Percentiles rank a stretch among this genome's conserved stretches.
These are phyloP conservation scores for Cotesia typhae DNA, from an alignment of 1,140 invertebrate species.

Conservation along the genomic window DNA sequence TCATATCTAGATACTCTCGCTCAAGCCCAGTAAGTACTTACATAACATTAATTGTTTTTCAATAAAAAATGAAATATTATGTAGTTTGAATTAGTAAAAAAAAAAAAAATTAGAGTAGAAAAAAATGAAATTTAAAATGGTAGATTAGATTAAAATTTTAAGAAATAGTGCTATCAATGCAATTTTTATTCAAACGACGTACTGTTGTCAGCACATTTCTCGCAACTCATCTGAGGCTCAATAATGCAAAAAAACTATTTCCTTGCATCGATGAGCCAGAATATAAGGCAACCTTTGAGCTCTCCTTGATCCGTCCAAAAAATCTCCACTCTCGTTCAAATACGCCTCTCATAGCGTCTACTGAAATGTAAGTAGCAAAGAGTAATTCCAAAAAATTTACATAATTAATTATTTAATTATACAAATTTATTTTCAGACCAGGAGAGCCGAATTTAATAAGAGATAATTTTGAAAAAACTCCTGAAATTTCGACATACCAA, in stretches of 20 bases:
- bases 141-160: conserved; percentile 28
- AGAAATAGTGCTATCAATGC: conserved; percentile 27
- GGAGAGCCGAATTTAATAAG: conserved; percentile 67
- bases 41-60: no score
- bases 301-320: conserved; percentile 72
- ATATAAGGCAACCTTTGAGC: conserved; percentile 78
- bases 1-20: conserved; percentile 66
- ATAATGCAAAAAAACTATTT: conserved; percentile 84
- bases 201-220: conserved; percentile 67
- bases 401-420: no score
- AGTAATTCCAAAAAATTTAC: no score
- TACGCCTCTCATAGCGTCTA: conserved; percentile 67
- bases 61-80: background rate
- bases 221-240: conserved; percentile 82
- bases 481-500: conserved; percentile 85
- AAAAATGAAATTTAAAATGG: background rate
- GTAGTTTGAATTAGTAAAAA: background rate
- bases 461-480: conserved; percentile 77
- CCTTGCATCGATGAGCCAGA: conserved; percentile 93
- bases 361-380: conserved; percentile 69
- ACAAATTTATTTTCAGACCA: conserved; percentile 46
- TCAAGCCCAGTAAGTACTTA: conserved; percentile 61
- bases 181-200: conserved; percentile 33
- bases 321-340: conserved; percentile 73
- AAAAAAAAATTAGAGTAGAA: conserved; percentile 32